phyloP scores from a whole-genome alignment of 2,797 vertebrate genomes.

The Chromobotia macracanthus region DNA sequence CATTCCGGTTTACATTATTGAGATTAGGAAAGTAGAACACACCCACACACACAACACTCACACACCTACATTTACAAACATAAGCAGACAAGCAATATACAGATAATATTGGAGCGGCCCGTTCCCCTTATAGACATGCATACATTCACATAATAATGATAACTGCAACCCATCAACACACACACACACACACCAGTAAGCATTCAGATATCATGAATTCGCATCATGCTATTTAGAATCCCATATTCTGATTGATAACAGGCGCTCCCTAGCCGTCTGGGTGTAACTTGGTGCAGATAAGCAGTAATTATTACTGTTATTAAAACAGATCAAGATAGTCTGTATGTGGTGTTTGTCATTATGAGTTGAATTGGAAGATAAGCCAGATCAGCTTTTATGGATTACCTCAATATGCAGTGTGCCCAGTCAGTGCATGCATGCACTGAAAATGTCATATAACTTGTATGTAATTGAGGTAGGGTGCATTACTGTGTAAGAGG shows the following conservation, averaged over 20 bases:
- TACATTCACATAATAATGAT: conserved; percentile 5
- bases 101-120: conserved; percentile 8
- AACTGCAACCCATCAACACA: conserved; percentile 2
- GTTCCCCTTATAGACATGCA: neutral
- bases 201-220: conserved; percentile 36
- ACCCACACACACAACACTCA: neutral
- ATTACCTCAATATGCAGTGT: neutral
- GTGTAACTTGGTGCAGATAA: conserved; percentile 35
- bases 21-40: conserved; percentile 39
- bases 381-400: conserved; percentile 11
- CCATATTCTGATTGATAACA: conserved; percentile 26
- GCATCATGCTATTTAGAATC: conserved; percentile 42
- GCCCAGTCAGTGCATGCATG: neutral
- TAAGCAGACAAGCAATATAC: neutral
- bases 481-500: neutral
- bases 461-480: neutral
- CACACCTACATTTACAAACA: neutral
- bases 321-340: conserved; percentile 45
- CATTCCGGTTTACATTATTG: conserved; percentile 6
- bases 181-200: conserved; percentile 5
- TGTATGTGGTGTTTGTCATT: conserved; percentile 7
- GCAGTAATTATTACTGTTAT: conserved; percentile 44
- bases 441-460: neutral
- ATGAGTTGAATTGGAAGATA: conserved; percentile 23
- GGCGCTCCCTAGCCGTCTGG: neutral